Evolutionary conservation across 92 coral and sea anemone genomes (phyloP), one percentile per base, ranked within the genome.

Genomic region (Siderastrea siderea): DNA sequence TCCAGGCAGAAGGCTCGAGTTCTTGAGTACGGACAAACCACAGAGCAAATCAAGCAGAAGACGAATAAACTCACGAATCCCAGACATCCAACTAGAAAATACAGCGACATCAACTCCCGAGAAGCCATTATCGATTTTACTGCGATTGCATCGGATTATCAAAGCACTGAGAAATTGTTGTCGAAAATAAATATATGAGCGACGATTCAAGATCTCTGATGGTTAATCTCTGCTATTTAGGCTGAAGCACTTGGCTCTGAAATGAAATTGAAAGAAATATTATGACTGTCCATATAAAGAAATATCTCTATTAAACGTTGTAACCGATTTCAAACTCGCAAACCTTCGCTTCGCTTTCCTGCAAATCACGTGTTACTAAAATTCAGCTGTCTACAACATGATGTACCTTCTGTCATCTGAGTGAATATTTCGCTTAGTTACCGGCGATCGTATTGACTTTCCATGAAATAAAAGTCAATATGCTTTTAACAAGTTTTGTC

Each of bases 21-120:
- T 55, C 69, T 77, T 47, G 82, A 14, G 69, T 77, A 77, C 38
- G 82, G 82, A 45, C 82, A 77, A 77, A 77, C 82, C 38, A 77
- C 82, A 4, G 68, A 77, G 44, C 69, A 77, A 52, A 77, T 12
- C 14, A 62, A 7, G 12, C 53, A 77, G 11, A 77, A 0, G 52
- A 57, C 82, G 54, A 60, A 77, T n/a, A 77, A 77, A 48, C 69
- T 46, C 49, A 77, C 67, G 58, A 77, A 59, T 45, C 82, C 82
- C 2, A 77, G 53, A 16, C 70, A 77, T 14, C 69, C 82, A 45
- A 44, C 12, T 10, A 77, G 68, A 60, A 77, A 77, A 47, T 77
- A 77, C 68, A 77, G n/a, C 45, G 82, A 47, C 54, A 58, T 60
- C 71, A 55, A 11, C 6, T 77, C 82, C 52, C 70, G 51, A 12